phyloP scores from a whole-genome alignment of 2,113 vertebrate species.

The Eurystomus gularis region DNA sequence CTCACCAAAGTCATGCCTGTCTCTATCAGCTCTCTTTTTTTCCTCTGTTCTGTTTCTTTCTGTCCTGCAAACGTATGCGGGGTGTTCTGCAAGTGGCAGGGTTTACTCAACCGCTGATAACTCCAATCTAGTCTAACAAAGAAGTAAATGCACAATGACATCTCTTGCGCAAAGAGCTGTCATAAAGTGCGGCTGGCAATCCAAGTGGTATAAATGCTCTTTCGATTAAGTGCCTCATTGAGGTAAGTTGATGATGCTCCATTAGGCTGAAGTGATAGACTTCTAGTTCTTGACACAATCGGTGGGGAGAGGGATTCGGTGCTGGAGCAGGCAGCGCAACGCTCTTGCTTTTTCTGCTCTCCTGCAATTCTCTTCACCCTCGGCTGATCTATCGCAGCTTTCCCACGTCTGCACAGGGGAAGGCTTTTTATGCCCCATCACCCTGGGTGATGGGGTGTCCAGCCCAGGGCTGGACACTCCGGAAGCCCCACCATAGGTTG shows the following conservation, averaged over 20 bases:
- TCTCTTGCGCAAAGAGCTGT: background rate
- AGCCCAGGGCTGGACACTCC: background rate
- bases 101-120: background rate
- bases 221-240: slow-evolving; percentile 3
- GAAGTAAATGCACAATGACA: background rate
- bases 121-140: background rate
- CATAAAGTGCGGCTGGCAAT: background rate
- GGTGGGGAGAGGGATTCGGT: background rate
- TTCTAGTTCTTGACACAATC: background rate
- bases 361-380: background rate
- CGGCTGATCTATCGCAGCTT: background rate
- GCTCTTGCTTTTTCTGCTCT: background rate
- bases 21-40: background rate
- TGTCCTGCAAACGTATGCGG: background rate
- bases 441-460: too few species aligned
- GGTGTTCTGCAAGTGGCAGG: background rate
- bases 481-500: background rate
- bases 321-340: background rate
- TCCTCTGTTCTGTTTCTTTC: background rate
- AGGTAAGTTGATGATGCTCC: slow-evolving; percentile 41
- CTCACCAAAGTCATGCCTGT: background rate
- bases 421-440: background rate
- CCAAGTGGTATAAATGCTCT: background rate
- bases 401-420: background rate
- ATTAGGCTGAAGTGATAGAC: slow-evolving; percentile 33